Conservation (phyloP, 2,113 vertebrate species). For the Phocoena sinus region DNA sequence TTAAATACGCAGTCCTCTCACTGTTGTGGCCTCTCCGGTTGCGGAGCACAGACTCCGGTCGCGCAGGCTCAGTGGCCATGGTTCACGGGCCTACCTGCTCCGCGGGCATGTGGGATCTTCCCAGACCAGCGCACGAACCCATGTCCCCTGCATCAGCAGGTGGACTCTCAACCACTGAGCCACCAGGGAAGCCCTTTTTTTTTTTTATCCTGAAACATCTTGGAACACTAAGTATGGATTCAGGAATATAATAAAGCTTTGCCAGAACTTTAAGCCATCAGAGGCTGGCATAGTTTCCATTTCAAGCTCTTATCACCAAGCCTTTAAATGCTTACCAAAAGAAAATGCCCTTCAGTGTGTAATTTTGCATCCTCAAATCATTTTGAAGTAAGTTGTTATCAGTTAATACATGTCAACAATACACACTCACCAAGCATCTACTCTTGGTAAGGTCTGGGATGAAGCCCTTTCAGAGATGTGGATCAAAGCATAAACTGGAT, state of each 20-base stretch:
- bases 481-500: not conserved
- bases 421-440: not conserved
- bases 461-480: not conserved
- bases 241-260: not conserved
- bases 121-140: too few species aligned
- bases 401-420: not conserved
- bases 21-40: too few species aligned
- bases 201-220: not conserved
- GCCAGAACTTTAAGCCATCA: not conserved
- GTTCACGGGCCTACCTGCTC: too few species aligned
- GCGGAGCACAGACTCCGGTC: too few species aligned
- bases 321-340: not conserved
- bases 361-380: not conserved
- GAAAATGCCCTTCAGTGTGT: not conserved
- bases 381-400: not conserved
- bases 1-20: not conserved
- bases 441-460: not conserved
- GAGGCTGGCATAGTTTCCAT: not conserved
- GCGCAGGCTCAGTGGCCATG: too few species aligned
- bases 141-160: too few species aligned
- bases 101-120: too few species aligned
- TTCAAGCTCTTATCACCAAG: slow-evolving; percentile 7
- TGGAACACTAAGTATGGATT: not conserved
- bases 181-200: not conserved
- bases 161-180: too few species aligned